These are phyloP conservation scores for Mythimna albipuncta DNA, from an alignment of 2,888 invertebrate genomes.

Conservation along the genomic window DNA sequence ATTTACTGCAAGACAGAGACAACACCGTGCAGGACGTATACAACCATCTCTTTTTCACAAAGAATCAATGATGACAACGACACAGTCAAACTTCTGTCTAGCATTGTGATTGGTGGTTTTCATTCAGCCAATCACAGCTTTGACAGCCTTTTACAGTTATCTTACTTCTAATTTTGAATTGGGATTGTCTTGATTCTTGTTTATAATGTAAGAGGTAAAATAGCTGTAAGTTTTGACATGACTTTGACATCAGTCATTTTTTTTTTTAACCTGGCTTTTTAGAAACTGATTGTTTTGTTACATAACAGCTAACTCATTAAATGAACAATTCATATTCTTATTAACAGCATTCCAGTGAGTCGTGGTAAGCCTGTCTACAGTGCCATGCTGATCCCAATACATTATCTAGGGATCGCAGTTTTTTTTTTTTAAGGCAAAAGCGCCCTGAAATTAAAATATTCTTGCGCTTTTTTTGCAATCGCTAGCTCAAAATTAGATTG, in stretches of 20 bases:
- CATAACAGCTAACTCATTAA: constrained; percentile 69
- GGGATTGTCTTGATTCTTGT: neutral
- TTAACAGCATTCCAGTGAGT: constrained; percentile 75
- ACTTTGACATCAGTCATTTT: neutral
- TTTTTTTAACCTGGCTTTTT: neutral
- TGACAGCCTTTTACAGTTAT: neutral
- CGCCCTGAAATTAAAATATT: neutral
- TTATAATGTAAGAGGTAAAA: neutral
- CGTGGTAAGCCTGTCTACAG: constrained; percentile 68
- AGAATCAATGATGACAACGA: neutral
- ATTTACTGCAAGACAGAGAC: constrained; percentile 11
- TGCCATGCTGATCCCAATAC: constrained; percentile 60
- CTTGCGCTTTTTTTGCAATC: neutral
- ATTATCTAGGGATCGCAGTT: constrained; percentile 50
- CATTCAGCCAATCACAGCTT: neutral
- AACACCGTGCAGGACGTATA: constrained; percentile 4
- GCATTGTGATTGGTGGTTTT: constrained; percentile 12
- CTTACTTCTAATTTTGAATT: neutral
- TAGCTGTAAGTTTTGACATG: neutral
- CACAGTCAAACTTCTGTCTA: constrained; percentile 1
- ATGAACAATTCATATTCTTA: constrained; percentile 64
- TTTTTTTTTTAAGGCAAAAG: constrained; percentile 14
- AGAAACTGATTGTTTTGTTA: neutral
- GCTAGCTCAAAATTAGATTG: neutral
- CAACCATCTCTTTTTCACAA: constrained; percentile 6